Evolutionary conservation across 2,113 vertebrate species (phyloP).

Genomic region (Terrapene triunguis): DNA sequence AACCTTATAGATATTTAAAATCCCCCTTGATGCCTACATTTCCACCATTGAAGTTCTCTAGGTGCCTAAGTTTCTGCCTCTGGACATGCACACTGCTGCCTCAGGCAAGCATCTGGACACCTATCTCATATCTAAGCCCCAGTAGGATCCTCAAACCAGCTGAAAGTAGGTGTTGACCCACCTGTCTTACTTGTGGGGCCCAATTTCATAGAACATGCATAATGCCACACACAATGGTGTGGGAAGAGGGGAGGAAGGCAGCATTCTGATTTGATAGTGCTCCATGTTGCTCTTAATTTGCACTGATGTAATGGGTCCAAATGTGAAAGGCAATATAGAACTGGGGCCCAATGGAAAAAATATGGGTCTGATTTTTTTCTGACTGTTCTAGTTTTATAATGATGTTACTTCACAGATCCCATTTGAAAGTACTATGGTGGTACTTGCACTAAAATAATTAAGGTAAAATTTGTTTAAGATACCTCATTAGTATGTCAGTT

Average conservation of each 20-base stretch:
- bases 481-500: background rate
- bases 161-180: background rate
- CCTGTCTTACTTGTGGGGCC: background rate
- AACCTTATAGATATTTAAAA: background rate
- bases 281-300: constrained; percentile 7
- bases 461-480: background rate
- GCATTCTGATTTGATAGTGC: background rate
- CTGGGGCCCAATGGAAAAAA: background rate
- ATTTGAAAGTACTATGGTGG: background rate
- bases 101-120: background rate
- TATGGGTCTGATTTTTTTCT: background rate
- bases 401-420: background rate
- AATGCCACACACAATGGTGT: background rate
- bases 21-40: background rate
- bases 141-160: background rate
- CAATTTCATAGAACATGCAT: background rate
- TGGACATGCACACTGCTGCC: background rate
- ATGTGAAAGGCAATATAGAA: background rate
- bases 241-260: background rate
- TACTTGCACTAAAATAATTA: background rate
- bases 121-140: background rate
- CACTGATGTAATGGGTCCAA: background rate
- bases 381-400: background rate
- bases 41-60: background rate
- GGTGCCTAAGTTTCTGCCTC: background rate